These are phyloP conservation scores for Monopis laevigella DNA, from an alignment of 2,888 invertebrate genomes.

Conservation along the genomic window DNA sequence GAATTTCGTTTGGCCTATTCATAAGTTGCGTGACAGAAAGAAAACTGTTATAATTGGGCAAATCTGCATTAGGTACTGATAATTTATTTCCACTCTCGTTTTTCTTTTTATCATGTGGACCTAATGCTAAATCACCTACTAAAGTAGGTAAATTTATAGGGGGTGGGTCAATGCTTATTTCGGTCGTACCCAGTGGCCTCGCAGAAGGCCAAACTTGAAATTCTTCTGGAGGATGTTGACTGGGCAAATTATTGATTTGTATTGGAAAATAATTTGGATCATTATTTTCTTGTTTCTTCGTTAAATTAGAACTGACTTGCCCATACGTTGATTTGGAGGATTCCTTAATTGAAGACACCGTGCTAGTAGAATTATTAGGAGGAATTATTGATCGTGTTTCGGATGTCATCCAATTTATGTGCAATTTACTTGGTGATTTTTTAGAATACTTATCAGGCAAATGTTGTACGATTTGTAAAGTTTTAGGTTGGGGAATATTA, in stretches of 20 bases:
- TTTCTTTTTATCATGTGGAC: conserved; percentile 57
- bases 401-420: conserved; percentile 63
- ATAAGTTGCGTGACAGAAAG: conserved; percentile 57
- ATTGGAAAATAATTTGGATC: conserved; percentile 53
- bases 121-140: conserved; percentile 54
- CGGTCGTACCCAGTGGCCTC: conserved; percentile 50
- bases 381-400: conserved; percentile 48
- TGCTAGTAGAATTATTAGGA: conserved; percentile 34
- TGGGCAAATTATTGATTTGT: conserved; percentile 47
- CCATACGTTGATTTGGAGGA: conserved; percentile 35
- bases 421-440: conserved; percentile 56
- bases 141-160: conserved; percentile 57
- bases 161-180: conserved; percentile 58
- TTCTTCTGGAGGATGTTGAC: conserved; percentile 47
- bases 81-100: conserved; percentile 36
- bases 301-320: conserved; percentile 28
- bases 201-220: conserved; percentile 54
- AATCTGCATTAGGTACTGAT: conserved; percentile 32
- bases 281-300: conserved; percentile 43
- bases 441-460: conserved; percentile 49
- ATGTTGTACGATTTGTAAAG: conserved; percentile 30
- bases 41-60: conserved; percentile 53
- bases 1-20: conserved; percentile 50
- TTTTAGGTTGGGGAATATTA: conserved; percentile 31
- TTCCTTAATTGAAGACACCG: conserved; percentile 37